Conservation (phyloP, 2,797 vertebrate species). For the Oryzias sinensis region DNA sequence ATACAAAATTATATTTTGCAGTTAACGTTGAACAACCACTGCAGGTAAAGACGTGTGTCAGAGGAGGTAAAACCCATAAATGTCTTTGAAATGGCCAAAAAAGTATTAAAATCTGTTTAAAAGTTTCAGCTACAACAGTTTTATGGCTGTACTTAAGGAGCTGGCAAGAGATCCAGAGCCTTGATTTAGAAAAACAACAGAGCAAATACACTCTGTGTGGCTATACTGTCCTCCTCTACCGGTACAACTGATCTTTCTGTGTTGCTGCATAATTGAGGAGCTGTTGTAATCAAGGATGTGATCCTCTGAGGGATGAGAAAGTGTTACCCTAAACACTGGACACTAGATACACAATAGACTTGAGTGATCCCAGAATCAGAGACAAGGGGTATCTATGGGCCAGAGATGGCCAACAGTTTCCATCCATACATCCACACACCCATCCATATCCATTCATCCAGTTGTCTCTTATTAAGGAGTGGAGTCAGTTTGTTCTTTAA, state of each 20-base stretch:
- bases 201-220: slow-evolving; percentile 33
- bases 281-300: slow-evolving; percentile 64
- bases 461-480: too few species aligned
- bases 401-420: slow-evolving; percentile 11
- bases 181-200: slow-evolving; percentile 36
- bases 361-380: slow-evolving; percentile 27
- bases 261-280: slow-evolving; percentile 78
- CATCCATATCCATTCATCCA: slow-evolving; percentile 12
- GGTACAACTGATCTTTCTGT: slow-evolving; percentile 62
- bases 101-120: too few species aligned
- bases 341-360: slow-evolving; percentile 25
- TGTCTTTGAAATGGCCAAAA: too few species aligned
- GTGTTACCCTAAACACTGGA: slow-evolving; percentile 67
- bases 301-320: slow-evolving; percentile 68
- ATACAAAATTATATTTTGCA: too few species aligned
- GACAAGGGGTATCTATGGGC: slow-evolving; percentile 31
- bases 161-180: slow-evolving; percentile 36
- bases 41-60: too few species aligned
- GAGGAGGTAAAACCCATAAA: too few species aligned
- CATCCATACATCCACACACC: slow-evolving; percentile 2
- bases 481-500: too few species aligned
- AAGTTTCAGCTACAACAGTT: too few species aligned
- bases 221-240: slow-evolving; percentile 56
- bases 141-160: slow-evolving; percentile 14
- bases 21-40: too few species aligned